Evolutionary conservation across 2,888 invertebrate genomes (phyloP), one percentile per base, ranked within the genome.

Genomic region (Mythimna vitellina): DNA sequence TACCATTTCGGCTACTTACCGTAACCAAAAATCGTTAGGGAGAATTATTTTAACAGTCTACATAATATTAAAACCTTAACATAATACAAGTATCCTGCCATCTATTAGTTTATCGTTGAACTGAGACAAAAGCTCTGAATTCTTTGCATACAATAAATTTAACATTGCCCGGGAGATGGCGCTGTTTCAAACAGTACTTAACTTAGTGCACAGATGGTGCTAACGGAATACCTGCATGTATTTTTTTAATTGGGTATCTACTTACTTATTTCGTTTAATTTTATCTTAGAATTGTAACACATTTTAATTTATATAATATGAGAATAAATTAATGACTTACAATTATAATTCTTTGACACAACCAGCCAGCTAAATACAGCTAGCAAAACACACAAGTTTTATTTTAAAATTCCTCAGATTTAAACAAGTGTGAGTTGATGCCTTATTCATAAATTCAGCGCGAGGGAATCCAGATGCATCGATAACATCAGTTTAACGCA

Each of bases 401-500:
- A 57, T 86, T 84, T 86, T 84, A 42, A 87, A 87, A 93, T 92
- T 89, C 91, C 89, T 86, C 73, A 76, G 84, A 88, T 76, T 85
- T 90, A 91, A 86, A 90, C 89, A 88, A 84, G 90, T 89, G 77
- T 62, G 77, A 66, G 77, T 86, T 87, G 83, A 91, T 91, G 88
- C 87, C 86, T 89, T 89, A 87, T 88, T 88, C 75, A 83, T 81
- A 78, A 83, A 84, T 78, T 78, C 83, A 86, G 84, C 87, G 86
- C 86, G 86, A 87, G 86, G 82, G 89, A 88, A 91, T 91, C 88
- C 90, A 91, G 92, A 92, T 90, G 90, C 88, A 87, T 78, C 80
- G 92, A 93, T 93, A 92, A 90, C 84, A 92, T 92, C 92, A 85
- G 74, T 82, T 89, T 89, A 90, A 90, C 89, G 88, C 88, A 87